Evolutionary conservation across 2,113 vertebrate genomes (phyloP), one percentile per base, ranked within the genome.

Genomic region (Cryptotis parvus): DNA sequence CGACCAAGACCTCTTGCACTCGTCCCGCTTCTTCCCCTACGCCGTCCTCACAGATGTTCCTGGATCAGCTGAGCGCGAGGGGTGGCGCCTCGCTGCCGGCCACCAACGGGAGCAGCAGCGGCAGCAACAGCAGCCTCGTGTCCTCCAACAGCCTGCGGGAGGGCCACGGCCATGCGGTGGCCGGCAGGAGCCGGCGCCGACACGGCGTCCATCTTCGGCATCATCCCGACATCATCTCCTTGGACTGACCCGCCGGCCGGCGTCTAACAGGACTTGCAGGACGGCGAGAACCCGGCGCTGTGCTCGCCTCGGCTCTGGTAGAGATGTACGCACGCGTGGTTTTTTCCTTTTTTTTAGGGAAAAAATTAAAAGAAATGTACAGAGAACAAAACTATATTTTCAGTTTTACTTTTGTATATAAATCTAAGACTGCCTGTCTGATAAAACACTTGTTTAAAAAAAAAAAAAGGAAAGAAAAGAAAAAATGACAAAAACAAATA

Each of bases 321-420:
- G 94, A 97, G 96, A 97, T 96, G 97, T 97, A 98, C 94, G 94
- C 91, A 70, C 94, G 96, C 22, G 92, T 95, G 94, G 95, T 98
- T 97, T 97, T 95, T 92, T 87, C 96, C 97, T 98, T 98, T 98
- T 96, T 97, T 97, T 96, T 89, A 94, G 97, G 92, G 90, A 92
- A 96, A 93, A 97, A 96, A 85, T 96, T 97, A 97, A 97, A 98
- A 97, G 97, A 98, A 96, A 96, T 99, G 99, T 99, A 99, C 98
- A 99, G 99, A 99, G 99, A 99, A 99, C 99, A 99, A 98, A 99
- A 99, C 99, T 99, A 98, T 99, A 99, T 99, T 99, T 99, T 99
- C 99, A 99, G 98, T 99, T 99, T 99, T 99, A 99, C 98, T 99
- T 99, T 99, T 99, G 98, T 99, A 99, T 98, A 99, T 98, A 99